A percentile compares a stretch with the other conserved stretches of the same genome.
Conservation (phyloP, 1,140 invertebrate genomes). For the Zaprionus nigranus region DNA sequence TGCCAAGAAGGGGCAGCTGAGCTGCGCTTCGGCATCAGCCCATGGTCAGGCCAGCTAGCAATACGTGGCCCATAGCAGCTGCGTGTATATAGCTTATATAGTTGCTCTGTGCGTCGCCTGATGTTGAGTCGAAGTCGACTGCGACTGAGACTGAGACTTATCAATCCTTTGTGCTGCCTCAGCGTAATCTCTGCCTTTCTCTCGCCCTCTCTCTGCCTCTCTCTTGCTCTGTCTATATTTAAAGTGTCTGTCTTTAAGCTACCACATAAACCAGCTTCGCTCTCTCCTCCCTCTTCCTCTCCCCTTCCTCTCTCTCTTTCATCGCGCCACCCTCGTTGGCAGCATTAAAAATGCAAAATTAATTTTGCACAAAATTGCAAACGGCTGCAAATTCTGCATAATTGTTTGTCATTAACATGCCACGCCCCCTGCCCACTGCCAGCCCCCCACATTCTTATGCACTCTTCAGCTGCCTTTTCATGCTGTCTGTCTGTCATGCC, state of each 20-base stretch:
- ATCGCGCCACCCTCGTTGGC: constrained; percentile 25
- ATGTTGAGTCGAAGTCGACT: constrained; percentile 31
- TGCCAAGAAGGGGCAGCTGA: not conserved
- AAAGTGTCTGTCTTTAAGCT: constrained; percentile 39
- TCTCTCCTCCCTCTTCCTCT: not conserved
- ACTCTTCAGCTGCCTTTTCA: constrained; percentile 17
- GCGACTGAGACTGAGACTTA: constrained; percentile 57
- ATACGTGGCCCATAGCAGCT: constrained; percentile 36
- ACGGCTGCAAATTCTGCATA: constrained; percentile 78
- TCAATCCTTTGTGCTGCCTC: constrained; percentile 67
- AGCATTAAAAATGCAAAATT: constrained; percentile 84
- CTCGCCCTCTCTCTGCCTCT: not conserved
- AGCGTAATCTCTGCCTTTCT: constrained; percentile 23
- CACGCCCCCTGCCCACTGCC: not conserved
- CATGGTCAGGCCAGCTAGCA: constrained; percentile 1
- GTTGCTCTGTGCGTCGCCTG: constrained; percentile 32
- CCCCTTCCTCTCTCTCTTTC: not conserved
- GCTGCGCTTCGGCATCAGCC: constrained; percentile 5
- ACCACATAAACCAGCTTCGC: not conserved
- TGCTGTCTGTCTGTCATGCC: constrained; percentile 5
- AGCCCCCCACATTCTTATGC: not conserved
- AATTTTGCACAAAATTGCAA: constrained; percentile 79
- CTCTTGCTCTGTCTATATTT: constrained; percentile 13
- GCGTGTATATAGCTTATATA: constrained; percentile 7
- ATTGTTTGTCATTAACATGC: constrained; percentile 76